These are phyloP conservation scores for Periphyllus acericola DNA, from an alignment of 2,888 invertebrate genomes.

Conservation along the genomic window DNA sequence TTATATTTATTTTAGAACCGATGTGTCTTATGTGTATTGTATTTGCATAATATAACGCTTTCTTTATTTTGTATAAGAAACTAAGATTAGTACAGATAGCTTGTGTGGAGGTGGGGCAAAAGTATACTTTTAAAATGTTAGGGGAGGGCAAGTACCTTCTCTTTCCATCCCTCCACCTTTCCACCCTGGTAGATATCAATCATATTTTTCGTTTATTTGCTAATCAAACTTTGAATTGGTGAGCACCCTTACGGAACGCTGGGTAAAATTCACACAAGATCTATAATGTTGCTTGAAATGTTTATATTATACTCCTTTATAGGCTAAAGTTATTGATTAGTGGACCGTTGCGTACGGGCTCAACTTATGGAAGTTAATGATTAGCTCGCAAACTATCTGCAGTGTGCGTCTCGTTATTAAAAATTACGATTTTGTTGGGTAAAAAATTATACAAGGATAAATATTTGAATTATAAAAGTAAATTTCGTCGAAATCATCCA, in stretches of 20 bases:
- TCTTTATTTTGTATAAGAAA: no score
- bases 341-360: background rate
- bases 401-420: background rate
- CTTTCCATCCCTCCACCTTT: no score
- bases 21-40: no score
- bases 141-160: no score
- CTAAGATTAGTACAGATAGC: no score
- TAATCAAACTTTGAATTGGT: background rate
- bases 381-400: background rate
- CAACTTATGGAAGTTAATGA: slow-evolving; percentile 10
- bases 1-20: no score
- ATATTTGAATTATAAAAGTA: background rate
- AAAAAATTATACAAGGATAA: background rate
- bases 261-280: no score
- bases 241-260: background rate
- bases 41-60: no score
- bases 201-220: background rate
- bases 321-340: background rate
- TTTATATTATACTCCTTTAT: background rate
- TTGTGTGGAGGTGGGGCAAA: no score
- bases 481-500: background rate
- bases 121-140: no score
- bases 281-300: background rate
- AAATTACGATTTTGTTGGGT: background rate
- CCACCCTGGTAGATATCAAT: no score